Evolutionary conservation across 2,888 invertebrate species (phyloP), one percentile per base, ranked within the genome.

Genomic region (Drosophila diplacantha): DNA sequence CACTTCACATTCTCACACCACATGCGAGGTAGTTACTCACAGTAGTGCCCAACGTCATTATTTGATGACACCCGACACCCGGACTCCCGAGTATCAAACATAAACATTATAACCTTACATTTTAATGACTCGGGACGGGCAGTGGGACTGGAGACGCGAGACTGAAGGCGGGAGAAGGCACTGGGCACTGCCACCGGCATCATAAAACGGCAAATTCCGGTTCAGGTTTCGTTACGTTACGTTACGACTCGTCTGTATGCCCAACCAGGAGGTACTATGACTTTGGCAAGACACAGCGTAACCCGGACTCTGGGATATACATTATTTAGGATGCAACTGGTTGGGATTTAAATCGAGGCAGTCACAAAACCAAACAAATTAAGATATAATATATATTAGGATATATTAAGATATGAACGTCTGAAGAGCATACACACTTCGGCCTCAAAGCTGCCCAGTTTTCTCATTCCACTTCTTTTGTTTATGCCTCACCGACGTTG

Each of bases 21-120:
- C 29, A 9, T 7, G 12, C 16, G 11, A 12, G 7, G 26, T 14
- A 29, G 12, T 18, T 5, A 18, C 44, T 14, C 44, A 44, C 44
- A 7, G 43, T 11, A 26, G 43, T 26, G 18, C 32, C 52, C 35
- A 54, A 3, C 56, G 56, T 47, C 56, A 59, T 47, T 38, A 55
- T 53, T 52, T 32, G 26, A 57, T 54, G 58, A 51, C 50, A 75
- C 26, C 26, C 26, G 7, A 7, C 41, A 11, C n/a, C 16, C 6
- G 35, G 12, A 26, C 26, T 12, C 26, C 16, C 5, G 35, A 63
- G 38, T 41, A 26, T 51, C 37, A 49, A 49, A 32, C 38, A 52
- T 44, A 51, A 63, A 53, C 47, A 66, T 55, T 66, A 38, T 47
- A 39, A 47, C 14, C 32, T 26, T 47, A 18, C 63, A 22, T 47